A percentile compares a stretch with the other conserved stretches of the same genome.
These are phyloP conservation scores for Xanthorhoe spadicearia DNA, from an alignment of 2,888 invertebrate species.

Conservation along the genomic window DNA sequence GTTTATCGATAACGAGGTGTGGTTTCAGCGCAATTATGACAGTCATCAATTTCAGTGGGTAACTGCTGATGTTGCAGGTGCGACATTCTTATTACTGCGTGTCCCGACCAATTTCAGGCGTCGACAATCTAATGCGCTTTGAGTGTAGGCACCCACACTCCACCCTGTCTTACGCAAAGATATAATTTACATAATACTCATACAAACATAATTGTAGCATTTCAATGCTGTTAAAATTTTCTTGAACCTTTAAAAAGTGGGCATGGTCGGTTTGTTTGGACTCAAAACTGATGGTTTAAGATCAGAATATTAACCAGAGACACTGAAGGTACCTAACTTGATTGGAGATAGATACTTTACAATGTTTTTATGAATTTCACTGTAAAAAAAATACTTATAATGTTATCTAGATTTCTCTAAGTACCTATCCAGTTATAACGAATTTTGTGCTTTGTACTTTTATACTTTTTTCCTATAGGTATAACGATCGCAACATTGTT, in stretches of 20 bases:
- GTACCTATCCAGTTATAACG: too few species aligned
- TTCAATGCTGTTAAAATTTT: neutral
- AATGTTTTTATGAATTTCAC: too few species aligned
- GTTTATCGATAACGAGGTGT: slow-evolving; percentile 70
- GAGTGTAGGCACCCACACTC: neutral
- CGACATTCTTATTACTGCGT: slow-evolving; percentile 48
- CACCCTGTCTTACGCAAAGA: slow-evolving; percentile 14
- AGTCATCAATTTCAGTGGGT: slow-evolving; percentile 61
- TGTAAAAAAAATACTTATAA: too few species aligned
- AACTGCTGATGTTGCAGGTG: slow-evolving; percentile 64
- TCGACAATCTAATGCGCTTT: slow-evolving; percentile 22
- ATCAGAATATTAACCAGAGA: too few species aligned
- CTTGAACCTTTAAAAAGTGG: too few species aligned
- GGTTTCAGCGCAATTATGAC: slow-evolving; percentile 67
- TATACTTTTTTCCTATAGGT: neutral
- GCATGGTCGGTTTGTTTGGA: too few species aligned
- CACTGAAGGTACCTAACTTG: too few species aligned
- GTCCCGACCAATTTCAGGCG: slow-evolving; percentile 39
- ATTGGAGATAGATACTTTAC: too few species aligned
- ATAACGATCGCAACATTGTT: slow-evolving; percentile 7
- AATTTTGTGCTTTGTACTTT: neutral
- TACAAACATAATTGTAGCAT: neutral
- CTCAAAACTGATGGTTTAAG: too few species aligned
- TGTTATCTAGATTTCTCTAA: too few species aligned
- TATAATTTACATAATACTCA: slow-evolving; percentile 2